phyloP scores from a whole-genome alignment of 2,113 vertebrate genomes.

The Austrofundulus limnaeus region DNA sequence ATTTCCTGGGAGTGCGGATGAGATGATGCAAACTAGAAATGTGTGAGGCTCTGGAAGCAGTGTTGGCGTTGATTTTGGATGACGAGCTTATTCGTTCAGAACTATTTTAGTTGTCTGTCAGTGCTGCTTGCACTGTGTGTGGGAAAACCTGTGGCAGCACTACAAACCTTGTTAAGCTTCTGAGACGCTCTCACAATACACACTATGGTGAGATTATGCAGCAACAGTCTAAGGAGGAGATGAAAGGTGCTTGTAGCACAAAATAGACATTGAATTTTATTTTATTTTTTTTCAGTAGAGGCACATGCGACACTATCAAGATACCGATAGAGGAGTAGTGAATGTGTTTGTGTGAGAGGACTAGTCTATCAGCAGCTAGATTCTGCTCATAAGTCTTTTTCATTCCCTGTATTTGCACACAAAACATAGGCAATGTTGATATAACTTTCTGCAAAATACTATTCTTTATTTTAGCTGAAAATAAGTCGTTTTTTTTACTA shows the following conservation, averaged over 20 bases:
- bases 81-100: neutral
- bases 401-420: too few relatives aligned
- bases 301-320: neutral
- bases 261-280: neutral
- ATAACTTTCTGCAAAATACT: too few relatives aligned
- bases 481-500: too few relatives aligned
- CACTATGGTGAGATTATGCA: neutral
- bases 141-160: neutral
- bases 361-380: neutral
- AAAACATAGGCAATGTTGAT: too few relatives aligned
- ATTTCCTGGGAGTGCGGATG: too few relatives aligned
- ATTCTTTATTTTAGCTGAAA: too few relatives aligned
- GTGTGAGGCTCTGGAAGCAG: neutral
- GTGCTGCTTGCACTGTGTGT: neutral
- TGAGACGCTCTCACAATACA: neutral
- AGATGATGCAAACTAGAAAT: too few relatives aligned
- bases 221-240: neutral
- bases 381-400: too few relatives aligned
- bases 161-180: neutral
- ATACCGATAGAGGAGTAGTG: neutral
- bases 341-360: neutral
- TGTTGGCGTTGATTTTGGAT: neutral
- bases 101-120: constrained; percentile 1
- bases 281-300: neutral
- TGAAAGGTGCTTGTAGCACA: neutral